Evolutionary conservation across 2,113 vertebrate genomes (phyloP).

Genomic region (Scalopus aquaticus): DNA sequence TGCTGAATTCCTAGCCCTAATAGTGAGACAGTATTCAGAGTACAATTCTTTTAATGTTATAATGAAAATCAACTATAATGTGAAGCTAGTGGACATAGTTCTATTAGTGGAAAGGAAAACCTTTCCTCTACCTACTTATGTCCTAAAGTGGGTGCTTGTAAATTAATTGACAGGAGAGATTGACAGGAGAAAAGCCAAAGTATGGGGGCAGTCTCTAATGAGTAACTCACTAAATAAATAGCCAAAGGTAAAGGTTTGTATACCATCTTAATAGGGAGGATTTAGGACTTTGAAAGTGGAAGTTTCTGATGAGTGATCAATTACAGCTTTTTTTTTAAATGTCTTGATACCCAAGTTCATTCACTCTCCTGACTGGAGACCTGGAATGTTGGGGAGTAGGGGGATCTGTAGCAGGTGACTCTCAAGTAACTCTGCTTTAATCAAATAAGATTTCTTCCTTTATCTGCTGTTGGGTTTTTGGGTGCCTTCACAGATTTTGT

Average conservation of each 20-base stretch:
- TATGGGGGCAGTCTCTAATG: neutral
- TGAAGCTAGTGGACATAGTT: neutral
- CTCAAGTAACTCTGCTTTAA: constrained; percentile 28
- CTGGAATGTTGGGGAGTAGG: neutral
- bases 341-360: neutral
- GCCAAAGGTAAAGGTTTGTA: neutral
- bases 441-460: constrained; percentile 34
- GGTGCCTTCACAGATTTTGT: neutral
- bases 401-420: neutral
- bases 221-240: neutral
- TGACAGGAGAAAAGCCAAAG: neutral
- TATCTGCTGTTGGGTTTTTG: constrained; percentile 20
- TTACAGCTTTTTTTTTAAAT: neutral
- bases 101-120: neutral
- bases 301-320: neutral
- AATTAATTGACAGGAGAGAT: neutral
- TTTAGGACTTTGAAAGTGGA: neutral
- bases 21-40: constrained; percentile 9
- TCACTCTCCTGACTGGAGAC: neutral
- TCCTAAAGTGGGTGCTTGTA: neutral
- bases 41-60: neutral
- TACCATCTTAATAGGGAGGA: neutral
- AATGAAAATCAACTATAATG: neutral
- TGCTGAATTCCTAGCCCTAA: neutral
- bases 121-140: neutral